phyloP scores from a whole-genome alignment of 2,113 vertebrate genomes.

The Sorex araneus region DNA sequence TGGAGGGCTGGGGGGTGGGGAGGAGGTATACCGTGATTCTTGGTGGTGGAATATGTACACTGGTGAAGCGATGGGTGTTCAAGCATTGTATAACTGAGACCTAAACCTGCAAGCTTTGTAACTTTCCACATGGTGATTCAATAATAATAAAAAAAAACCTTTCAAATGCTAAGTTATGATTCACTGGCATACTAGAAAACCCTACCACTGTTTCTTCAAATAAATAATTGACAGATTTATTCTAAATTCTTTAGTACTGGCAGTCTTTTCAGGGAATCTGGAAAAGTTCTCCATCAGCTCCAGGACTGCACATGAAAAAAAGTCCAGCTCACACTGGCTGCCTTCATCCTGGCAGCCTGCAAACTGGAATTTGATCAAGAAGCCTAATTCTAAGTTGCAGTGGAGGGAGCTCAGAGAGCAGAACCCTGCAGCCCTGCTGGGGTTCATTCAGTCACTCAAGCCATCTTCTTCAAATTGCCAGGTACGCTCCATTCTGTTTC shows the following conservation, averaged over 20 bases:
- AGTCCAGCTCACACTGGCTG: conserved; percentile 73
- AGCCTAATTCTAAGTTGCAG: conserved; percentile 78
- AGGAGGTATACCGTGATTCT: too few relatives aligned
- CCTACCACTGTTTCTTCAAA: conserved; percentile 79
- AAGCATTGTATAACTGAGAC: too few relatives aligned
- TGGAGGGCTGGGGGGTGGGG: too few relatives aligned
- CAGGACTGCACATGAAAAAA: conserved; percentile 75
- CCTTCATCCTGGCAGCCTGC: conserved; percentile 77
- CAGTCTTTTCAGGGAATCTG: conserved; percentile 84
- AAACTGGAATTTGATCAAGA: conserved; percentile 79
- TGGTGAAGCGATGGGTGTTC: too few relatives aligned
- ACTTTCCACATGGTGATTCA: too few relatives aligned
- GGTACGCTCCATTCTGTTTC: conserved; percentile 78
- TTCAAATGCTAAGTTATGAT: conserved; percentile 68
- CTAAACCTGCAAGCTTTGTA: too few relatives aligned
- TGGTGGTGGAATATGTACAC: too few relatives aligned
- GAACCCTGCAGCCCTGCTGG: conserved; percentile 72
- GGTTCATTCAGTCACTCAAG: conserved; percentile 77
- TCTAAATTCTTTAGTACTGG: conserved; percentile 84
- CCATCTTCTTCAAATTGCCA: conserved; percentile 77
- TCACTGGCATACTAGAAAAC: conserved; percentile 81
- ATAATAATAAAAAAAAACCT: too few relatives aligned
- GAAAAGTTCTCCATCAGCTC: conserved; percentile 80
- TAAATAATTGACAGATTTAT: conserved; percentile 83
- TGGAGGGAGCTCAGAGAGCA: conserved; percentile 70